phyloP scores from a whole-genome alignment of 1,140 invertebrate species.

The Drosophila pseudoananassae region DNA sequence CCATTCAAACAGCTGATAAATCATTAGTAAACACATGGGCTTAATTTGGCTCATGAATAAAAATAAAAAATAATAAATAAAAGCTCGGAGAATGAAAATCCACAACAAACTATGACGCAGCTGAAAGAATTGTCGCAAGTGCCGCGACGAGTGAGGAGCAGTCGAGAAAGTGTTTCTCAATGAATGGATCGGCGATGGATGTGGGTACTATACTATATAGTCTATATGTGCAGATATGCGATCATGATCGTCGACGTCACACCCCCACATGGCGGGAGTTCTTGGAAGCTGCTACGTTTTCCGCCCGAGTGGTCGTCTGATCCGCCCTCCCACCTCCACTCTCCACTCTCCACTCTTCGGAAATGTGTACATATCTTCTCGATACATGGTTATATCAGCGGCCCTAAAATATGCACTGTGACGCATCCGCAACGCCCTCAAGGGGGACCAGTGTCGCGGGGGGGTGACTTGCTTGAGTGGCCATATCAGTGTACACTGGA shows the following conservation, averaged over 20 bases:
- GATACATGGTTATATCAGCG: constrained; percentile 60
- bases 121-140: constrained; percentile 73
- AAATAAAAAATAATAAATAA: constrained; percentile 18
- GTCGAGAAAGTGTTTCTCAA: constrained; percentile 54
- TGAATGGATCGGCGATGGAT: constrained; percentile 63
- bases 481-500: constrained; percentile 35
- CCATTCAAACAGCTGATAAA: constrained; percentile 54
- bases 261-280: constrained; percentile 70
- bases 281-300: constrained; percentile 64
- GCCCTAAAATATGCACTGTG: constrained; percentile 75
- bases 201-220: constrained; percentile 11
- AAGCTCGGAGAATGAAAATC: constrained; percentile 12
- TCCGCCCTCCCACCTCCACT: constrained; percentile 8
- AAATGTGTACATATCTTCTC: not conserved
- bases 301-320: constrained; percentile 51
- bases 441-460: not conserved
- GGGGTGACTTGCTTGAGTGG: constrained; percentile 37
- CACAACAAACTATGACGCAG: constrained; percentile 73
- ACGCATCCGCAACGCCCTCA: constrained; percentile 57
- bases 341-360: not conserved
- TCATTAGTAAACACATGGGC: constrained; percentile 57
- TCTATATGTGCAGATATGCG: not conserved
- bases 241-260: constrained; percentile 43
- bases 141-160: constrained; percentile 18
- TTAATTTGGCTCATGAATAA: constrained; percentile 29